These are phyloP conservation scores for Ferrisia virgata DNA, from an alignment of 2,888 invertebrate species.

Conservation along the genomic window DNA sequence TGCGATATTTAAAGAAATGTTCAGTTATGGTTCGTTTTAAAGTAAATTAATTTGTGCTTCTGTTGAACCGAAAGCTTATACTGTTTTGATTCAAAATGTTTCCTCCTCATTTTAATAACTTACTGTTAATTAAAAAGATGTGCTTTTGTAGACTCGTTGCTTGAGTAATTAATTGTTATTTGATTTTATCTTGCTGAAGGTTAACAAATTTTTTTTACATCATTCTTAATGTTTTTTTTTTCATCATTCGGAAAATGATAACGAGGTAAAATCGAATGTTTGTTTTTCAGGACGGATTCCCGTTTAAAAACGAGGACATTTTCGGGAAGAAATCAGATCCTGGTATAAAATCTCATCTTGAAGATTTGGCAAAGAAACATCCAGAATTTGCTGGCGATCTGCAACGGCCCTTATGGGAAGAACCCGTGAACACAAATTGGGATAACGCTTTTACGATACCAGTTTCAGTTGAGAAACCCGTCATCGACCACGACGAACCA, in stretches of 20 bases:
- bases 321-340: constrained; percentile 50
- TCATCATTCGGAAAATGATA: not conserved
- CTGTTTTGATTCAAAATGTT: too few species aligned
- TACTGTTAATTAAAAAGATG: too few species aligned
- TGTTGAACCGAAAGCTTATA: too few species aligned
- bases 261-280: not conserved
- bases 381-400: constrained; percentile 73
- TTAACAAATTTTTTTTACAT: too few species aligned
- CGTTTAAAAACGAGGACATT: constrained; percentile 64
- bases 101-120: too few species aligned
- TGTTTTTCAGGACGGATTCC: constrained; percentile 59
- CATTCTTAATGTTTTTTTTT: too few species aligned
- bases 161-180: too few species aligned
- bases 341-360: constrained; percentile 59
- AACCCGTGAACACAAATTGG: constrained; percentile 19
- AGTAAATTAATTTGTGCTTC: too few species aligned
- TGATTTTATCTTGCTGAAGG: too few species aligned
- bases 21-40: too few species aligned
- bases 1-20: not conserved
- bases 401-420: constrained; percentile 54
- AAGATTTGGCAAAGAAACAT: constrained; percentile 68
- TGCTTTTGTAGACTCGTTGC: too few species aligned
- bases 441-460: constrained; percentile 38
- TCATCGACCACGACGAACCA: not conserved
- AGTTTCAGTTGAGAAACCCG: constrained; percentile 22